Conservation (phyloP, 2,888 invertebrate genomes). For the Eurytoma adleriae region DNA sequence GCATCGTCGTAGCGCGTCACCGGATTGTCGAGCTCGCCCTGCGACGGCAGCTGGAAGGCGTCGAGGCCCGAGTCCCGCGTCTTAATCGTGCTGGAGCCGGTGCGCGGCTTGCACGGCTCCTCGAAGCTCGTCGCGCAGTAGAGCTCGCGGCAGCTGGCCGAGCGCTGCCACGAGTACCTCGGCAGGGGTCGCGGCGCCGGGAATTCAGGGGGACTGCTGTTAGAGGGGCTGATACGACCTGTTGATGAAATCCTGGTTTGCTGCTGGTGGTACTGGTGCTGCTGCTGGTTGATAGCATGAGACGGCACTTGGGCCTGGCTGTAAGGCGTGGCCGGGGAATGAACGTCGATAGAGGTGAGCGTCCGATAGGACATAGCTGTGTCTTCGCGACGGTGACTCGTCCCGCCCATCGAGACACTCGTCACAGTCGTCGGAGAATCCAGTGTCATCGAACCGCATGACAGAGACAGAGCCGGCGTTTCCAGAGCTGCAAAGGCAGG, state of each 20-base stretch:
- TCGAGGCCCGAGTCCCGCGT: constrained; percentile 60
- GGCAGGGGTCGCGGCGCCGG: constrained; percentile 74
- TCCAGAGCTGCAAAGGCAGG: constrained; percentile 69
- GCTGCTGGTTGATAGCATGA: constrained; percentile 64
- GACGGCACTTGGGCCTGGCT: constrained; percentile 76
- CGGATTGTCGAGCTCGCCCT: constrained; percentile 81
- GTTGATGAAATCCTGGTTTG: constrained; percentile 74
- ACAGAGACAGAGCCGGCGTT: constrained; percentile 78
- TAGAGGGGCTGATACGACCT: constrained; percentile 77
- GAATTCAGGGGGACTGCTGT: constrained; percentile 75
- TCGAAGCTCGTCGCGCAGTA: constrained; percentile 85
- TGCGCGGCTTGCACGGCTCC: constrained; percentile 78
- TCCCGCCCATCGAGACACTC: constrained; percentile 77
- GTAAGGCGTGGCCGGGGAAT: constrained; percentile 76
- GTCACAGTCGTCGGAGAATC: constrained; percentile 90
- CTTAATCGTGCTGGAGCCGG: constrained; percentile 40
- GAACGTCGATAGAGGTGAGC: constrained; percentile 79
- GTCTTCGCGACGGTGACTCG: constrained; percentile 81
- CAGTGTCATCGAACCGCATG: constrained; percentile 83
- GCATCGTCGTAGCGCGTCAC: constrained; percentile 85
- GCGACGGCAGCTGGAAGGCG: constrained; percentile 71
- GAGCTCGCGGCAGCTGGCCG: constrained; percentile 89
- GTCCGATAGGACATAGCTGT: constrained; percentile 80
- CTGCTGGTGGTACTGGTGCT: constrained; percentile 63
- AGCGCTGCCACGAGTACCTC: constrained; percentile 84